Conservation (phyloP, 2,113 vertebrate genomes). For the Oxyruncus cristatus region DNA sequence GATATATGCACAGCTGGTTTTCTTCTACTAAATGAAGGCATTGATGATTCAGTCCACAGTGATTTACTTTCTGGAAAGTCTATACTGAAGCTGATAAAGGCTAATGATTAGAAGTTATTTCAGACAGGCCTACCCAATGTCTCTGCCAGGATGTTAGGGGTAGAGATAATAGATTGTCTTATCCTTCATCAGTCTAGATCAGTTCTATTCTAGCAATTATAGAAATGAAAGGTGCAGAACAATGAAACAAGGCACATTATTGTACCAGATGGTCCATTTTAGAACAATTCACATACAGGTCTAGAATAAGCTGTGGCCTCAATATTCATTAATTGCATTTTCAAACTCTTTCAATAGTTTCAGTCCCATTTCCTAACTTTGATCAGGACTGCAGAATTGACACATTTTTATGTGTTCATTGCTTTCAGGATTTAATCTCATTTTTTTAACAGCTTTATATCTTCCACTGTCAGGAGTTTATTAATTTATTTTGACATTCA, state of each 20-base stretch:
- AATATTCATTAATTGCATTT: not conserved
- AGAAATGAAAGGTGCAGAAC: not conserved
- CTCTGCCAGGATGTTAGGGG: not conserved
- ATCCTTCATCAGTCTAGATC: not conserved
- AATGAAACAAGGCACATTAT: not conserved
- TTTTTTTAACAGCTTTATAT: conserved; percentile 25
- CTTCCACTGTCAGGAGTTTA: conserved; percentile 3
- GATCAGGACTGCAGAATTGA: not conserved
- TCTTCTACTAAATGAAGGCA: not conserved
- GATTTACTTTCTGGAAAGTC: not conserved
- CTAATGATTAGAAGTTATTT: not conserved
- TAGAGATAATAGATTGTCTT: not conserved
- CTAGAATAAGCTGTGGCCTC: not conserved
- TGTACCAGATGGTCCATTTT: not conserved
- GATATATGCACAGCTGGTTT: not conserved
- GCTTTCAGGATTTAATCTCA: conserved; percentile 10
- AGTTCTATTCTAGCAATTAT: not conserved
- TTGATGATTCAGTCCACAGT: not conserved
- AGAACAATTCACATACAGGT: not conserved
- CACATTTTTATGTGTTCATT: not conserved
- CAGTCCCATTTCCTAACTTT: not conserved
- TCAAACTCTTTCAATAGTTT: not conserved
- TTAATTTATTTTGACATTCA: conserved; percentile 34
- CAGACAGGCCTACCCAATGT: not conserved
- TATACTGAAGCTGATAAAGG: not conserved